Percentiles rank a stretch among this genome's conserved stretches.
phyloP scores from a whole-genome alignment of 2,797 vertebrate species.

The Lophius americanus region DNA sequence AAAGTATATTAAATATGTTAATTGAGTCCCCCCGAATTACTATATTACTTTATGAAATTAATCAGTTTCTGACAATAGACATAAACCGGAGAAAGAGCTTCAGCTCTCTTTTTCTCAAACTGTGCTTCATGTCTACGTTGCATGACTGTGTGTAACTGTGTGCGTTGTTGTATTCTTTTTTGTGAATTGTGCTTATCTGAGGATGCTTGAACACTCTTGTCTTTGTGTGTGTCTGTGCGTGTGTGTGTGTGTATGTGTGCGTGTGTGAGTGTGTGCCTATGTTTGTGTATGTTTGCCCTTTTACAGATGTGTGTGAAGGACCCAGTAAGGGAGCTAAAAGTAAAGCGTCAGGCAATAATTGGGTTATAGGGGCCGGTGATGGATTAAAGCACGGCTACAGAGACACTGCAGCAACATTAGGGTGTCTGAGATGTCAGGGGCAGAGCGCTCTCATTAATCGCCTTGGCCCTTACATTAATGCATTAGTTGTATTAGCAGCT shows the following conservation, averaged over 20 bases:
- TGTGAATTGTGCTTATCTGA: conserved; percentile 37
- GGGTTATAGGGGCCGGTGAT: conserved; percentile 84
- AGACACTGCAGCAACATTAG: conserved; percentile 85
- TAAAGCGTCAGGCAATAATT: conserved; percentile 84
- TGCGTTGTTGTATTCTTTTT: conserved; percentile 19
- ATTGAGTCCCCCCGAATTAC: neutral
- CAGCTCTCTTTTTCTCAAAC: neutral
- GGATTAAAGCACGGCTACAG: conserved; percentile 83
- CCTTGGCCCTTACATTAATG: conserved; percentile 83
- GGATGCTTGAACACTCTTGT: neutral
- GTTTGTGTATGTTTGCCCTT: conserved; percentile 69
- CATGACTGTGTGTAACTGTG: conserved; percentile 9
- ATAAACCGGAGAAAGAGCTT: neutral
- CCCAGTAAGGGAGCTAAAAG: conserved; percentile 80
- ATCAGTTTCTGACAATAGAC: neutral
- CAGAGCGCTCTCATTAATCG: conserved; percentile 85
- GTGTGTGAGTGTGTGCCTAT: conserved; percentile 48
- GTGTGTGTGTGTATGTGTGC: conserved; percentile 59
- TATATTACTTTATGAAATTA: neutral
- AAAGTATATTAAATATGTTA: neutral
- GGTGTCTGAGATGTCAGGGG: conserved; percentile 86
- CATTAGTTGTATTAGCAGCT: conserved; percentile 90
- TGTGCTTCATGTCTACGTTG: conserved; percentile 4
- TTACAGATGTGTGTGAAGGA: conserved; percentile 78
- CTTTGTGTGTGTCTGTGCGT: conserved; percentile 20